Conservation (phyloP, 2,113 vertebrate species). For the Misgurnus anguillicaudatus region DNA sequence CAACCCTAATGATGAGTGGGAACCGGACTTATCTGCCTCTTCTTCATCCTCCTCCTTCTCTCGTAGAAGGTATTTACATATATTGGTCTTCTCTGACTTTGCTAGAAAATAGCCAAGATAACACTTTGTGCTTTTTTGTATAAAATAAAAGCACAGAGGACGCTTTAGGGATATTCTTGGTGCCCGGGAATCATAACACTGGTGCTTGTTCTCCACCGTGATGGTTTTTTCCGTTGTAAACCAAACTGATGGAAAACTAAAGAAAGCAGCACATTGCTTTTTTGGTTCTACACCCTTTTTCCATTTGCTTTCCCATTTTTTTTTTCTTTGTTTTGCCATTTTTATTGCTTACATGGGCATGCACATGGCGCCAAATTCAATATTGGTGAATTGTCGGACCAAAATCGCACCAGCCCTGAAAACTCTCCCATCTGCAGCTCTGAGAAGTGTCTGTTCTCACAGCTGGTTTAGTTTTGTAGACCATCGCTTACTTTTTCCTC, state of each 20-base stretch:
- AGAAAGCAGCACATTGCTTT: neutral
- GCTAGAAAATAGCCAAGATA: neutral
- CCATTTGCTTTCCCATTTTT: conserved; percentile 50
- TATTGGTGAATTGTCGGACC: conserved; percentile 46
- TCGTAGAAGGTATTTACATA: conserved; percentile 82
- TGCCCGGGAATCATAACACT: neutral
- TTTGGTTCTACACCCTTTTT: neutral
- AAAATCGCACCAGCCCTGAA: conserved; percentile 14
- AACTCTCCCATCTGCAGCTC: neutral
- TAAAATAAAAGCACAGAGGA: neutral
- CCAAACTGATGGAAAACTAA: neutral
- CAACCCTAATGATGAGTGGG: conserved; percentile 92
- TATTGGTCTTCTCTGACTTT: conserved; percentile 9
- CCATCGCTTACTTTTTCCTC: neutral
- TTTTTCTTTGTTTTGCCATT: conserved; percentile 49
- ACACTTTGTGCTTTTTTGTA: neutral
- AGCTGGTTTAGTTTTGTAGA: neutral
- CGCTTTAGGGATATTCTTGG: too few species aligned
- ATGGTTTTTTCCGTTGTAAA: conserved; percentile 33
- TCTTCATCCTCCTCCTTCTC: conserved; percentile 78
- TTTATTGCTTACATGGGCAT: conserved; percentile 50
- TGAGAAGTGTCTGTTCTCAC: neutral
- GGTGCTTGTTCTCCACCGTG: neutral
- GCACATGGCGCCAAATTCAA: conserved; percentile 59
- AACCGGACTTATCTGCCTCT: conserved; percentile 84